Evolutionary conservation across 2,888 invertebrate genomes (phyloP).

Genomic region (Chorisops tibialis): DNA sequence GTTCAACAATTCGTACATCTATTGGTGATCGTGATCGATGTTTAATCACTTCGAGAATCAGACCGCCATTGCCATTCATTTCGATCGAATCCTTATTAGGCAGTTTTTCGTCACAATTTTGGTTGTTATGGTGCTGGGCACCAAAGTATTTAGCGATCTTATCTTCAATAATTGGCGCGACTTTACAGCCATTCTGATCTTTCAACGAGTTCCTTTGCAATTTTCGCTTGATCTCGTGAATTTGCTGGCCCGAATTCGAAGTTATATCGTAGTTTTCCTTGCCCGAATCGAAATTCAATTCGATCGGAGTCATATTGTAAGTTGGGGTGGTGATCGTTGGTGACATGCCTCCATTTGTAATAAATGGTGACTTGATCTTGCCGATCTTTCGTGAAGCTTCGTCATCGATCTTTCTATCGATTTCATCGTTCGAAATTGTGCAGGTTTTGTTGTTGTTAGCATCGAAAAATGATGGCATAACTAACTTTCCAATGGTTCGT

Average conservation of each 20-base stretch:
- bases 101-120: neutral
- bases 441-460: conserved; percentile 40
- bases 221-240: conserved; percentile 31
- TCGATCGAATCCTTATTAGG: neutral
- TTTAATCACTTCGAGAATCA: conserved; percentile 24
- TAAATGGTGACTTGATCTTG: conserved; percentile 49
- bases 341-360: conserved; percentile 38
- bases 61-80: neutral
- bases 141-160: conserved; percentile 48
- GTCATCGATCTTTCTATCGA: conserved; percentile 11
- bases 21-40: neutral
- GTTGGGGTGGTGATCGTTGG: conserved; percentile 29
- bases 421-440: neutral
- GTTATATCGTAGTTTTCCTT: conserved; percentile 46
- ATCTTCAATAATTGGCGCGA: conserved; percentile 33
- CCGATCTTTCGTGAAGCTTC: conserved; percentile 43
- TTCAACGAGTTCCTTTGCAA: conserved; percentile 31
- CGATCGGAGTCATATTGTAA: neutral
- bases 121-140: conserved; percentile 26
- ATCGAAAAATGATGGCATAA: conserved; percentile 45
- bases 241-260: conserved; percentile 31
- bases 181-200: conserved; percentile 32
- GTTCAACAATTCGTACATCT: neutral
- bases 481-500: conserved; percentile 46
- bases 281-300: conserved; percentile 43